Evolutionary conservation across 2,797 vertebrate species (phyloP), one percentile per base, ranked within the genome.

Genomic region (Zenarchopterus dispar): DNA sequence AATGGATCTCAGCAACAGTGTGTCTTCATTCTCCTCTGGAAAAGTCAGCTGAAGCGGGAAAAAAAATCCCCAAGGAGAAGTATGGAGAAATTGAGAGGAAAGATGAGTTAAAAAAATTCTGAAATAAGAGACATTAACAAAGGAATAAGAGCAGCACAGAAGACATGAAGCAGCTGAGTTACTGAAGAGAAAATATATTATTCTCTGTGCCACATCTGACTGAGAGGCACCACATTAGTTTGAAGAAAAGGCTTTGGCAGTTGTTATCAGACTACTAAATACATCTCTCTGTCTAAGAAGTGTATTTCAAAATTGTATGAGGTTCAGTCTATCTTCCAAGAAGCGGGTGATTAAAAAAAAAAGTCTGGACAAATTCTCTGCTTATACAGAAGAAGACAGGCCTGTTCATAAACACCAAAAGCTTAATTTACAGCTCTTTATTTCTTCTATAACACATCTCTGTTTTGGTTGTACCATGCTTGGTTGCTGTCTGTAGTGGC

Each of bases 21-120:
- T 92, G 87, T 97, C 95, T 93, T 97, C 95, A 62, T 96, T 94
- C 90, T 97, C 96, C 1, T 84, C 88, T 45, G 95, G 95, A 82
- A 95, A 96, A 72, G 94, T 90, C 60, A 96, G 88, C 95, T 97
- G 72, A 60, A 86, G 22, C 1, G 8, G 69, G 19, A 15, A 66
- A 66, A 87, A 9, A 31, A 16, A 17, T 5, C 24, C 26, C 48
- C 17, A 23, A 58, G 19, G 48, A 54, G 33, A 56, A 54, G 21
- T 7, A 10, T 68, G 15, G 19, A 50, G 48, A 67, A 59, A 13
- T 60, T 15, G 15, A 56, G n/a, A 49, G 58, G 22, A 41, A 8
- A 46, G 28, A 18, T 17, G 31, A 45, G 19, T 18, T 46, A 42
- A 10, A 45, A 18, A 56, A 24, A 11, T 9, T 9, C 1, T 36